Evolutionary conservation across 2,797 vertebrate species (phyloP), one percentile per base, ranked within the genome.

Genomic region (Erpetoichthys calabaricus): DNA sequence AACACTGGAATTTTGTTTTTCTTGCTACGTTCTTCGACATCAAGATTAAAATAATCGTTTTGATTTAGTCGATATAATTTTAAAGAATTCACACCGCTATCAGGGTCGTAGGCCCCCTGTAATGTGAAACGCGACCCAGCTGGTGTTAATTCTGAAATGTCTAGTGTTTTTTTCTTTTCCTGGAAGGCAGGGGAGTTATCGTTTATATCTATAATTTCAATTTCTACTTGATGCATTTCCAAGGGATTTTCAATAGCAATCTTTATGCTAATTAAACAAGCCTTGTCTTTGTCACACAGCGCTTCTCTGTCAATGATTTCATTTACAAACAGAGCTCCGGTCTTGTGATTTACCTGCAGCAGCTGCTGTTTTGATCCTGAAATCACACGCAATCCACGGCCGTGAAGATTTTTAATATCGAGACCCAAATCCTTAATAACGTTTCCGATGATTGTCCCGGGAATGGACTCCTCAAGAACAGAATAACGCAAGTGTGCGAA

Each of bases 61-160:
- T 74, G 70, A 45, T 85, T 92, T 53, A 94, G 76, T 57, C 73
- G 83, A 56, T 94, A 95, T 4, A 69, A 83, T 51, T 80, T 79
- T 55, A 93, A 71, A 0, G 83, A 84, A 51, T 93, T 91, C 67
- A 55, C 67, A 0, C 87, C 89, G 25, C 85, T 74, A 2, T 97
- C 92, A 0, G 75, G 76, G 52, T 95, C 91, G 25, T 70, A 72
- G 25, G 91, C 90, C 1, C 82, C 86, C 65, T 91, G 89, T 55
- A 94, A 73, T 0, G 82, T 83, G 46, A 95, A 95, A 64, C 74
- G 87, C 2, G 89, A 83, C 1, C 84, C 86, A 0, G 81, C 75
- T 7, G 77, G 60, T 0, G 80, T 80, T 0, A 75, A 81, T 69
- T 87, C 83, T 0, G 70, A 64, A 75, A 86, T 80, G 59, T 82